These are phyloP conservation scores for Pseudorectes ferrugineus DNA, from an alignment of 2,113 vertebrate species.

Conservation along the genomic window DNA sequence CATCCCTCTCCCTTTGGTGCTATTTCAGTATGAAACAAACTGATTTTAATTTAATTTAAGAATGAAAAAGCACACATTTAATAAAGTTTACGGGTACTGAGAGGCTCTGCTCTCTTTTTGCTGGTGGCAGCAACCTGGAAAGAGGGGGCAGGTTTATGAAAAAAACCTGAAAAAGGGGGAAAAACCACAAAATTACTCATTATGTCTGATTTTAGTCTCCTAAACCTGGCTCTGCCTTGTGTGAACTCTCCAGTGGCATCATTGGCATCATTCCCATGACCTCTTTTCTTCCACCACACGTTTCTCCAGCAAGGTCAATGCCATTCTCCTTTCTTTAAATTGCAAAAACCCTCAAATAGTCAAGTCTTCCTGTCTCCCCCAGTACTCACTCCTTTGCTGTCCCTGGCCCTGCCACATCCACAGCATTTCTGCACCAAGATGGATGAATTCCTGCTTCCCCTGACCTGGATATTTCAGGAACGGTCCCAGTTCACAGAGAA, in stretches of 20 bases:
- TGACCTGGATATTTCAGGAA: background rate
- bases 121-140: slow-evolving; percentile 14
- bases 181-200: background rate
- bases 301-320: background rate
- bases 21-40: slow-evolving; percentile 34
- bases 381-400: rapidly evolving
- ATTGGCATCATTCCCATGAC: rapidly evolving
- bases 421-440: background rate
- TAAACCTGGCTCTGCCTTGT: background rate
- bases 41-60: slow-evolving; percentile 61
- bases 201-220: background rate
- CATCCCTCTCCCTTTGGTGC: slow-evolving; percentile 48
- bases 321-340: background rate
- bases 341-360: background rate
- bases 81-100: slow-evolving; percentile 72
- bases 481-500: background rate
- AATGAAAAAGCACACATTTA: slow-evolving; percentile 68
- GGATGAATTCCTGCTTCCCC: background rate
- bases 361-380: background rate
- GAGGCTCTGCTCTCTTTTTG: slow-evolving; percentile 48
- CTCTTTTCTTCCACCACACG: background rate
- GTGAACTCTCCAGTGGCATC: background rate
- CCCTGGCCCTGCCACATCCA: background rate
- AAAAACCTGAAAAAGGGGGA: background rate
- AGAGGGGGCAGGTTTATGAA: background rate